Evolutionary conservation across 2,888 invertebrate genomes (phyloP).

Genomic region (Rotaria socialis): DNA sequence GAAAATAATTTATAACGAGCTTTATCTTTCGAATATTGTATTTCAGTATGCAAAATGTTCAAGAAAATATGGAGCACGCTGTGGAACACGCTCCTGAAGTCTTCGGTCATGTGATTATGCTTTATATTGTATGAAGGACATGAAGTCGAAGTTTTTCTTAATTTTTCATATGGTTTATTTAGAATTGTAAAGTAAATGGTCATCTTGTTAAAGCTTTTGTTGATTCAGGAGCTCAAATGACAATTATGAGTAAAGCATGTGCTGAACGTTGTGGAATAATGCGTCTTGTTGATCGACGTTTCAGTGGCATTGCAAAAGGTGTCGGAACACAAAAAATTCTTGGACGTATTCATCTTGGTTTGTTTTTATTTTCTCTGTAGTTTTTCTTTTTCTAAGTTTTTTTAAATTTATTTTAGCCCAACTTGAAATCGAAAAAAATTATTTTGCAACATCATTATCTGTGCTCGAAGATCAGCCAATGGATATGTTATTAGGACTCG

Average conservation of each 20-base stretch:
- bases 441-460: constrained; percentile 89
- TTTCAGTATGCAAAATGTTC: constrained; percentile 73
- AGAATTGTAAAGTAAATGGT: constrained; percentile 85
- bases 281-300: constrained; percentile 71
- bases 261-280: constrained; percentile 71
- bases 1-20: not conserved
- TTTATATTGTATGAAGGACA: constrained; percentile 70
- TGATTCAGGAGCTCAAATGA: constrained; percentile 93
- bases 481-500: constrained; percentile 94
- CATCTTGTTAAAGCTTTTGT: constrained; percentile 95
- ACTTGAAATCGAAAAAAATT: constrained; percentile 87
- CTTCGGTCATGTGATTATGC: constrained; percentile 93
- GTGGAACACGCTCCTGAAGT: constrained; percentile 98
- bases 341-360: constrained; percentile 77
- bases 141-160: not conserved
- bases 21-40: not conserved
- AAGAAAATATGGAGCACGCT: constrained; percentile 95
- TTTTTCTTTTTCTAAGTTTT: too few relatives aligned
- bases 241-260: constrained; percentile 92
- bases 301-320: constrained; percentile 93
- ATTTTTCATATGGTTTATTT: not conserved
- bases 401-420: constrained; percentile 63
- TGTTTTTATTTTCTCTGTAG: constrained; percentile 44
- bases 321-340: constrained; percentile 92
- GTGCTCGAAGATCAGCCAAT: constrained; percentile 92